A percentile compares a stretch with the other conserved stretches of the same genome.
Evolutionary conservation across 2,797 vertebrate genomes (phyloP).

Genomic region (Oophaga sylvatica): DNA sequence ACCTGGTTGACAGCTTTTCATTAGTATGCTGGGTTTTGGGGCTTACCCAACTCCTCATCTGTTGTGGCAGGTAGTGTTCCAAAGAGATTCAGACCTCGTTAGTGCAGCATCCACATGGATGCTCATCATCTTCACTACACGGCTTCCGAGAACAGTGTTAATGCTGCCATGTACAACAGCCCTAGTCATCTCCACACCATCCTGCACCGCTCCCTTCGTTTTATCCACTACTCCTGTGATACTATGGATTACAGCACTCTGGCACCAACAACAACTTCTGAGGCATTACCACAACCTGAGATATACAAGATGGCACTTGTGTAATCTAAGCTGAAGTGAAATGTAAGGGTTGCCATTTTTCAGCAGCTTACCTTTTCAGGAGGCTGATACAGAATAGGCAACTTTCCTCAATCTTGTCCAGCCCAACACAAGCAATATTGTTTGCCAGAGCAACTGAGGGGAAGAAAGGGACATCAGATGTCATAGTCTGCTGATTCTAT

Average conservation of each 20-base stretch:
- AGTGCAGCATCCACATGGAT: slow-evolving; percentile 83
- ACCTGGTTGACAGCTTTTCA: no score
- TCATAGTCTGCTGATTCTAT: no score
- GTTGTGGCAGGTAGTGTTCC: slow-evolving; percentile 88
- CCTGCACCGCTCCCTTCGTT: slow-evolving; percentile 83
- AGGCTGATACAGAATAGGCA: slow-evolving; percentile 90
- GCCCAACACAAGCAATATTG: slow-evolving; percentile 87
- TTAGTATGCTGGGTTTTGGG: neutral
- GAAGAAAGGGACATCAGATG: neutral
- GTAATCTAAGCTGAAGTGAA: no score
- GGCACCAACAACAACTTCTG: slow-evolving; percentile 81
- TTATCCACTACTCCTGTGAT: slow-evolving; percentile 80
- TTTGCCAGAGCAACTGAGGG: slow-evolving; percentile 86
- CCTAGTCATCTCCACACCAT: slow-evolving; percentile 82
- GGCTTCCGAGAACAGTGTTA: slow-evolving; percentile 84
- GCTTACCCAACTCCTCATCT: slow-evolving; percentile 84
- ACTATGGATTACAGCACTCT: slow-evolving; percentile 79
- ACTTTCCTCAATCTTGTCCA: slow-evolving; percentile 90
- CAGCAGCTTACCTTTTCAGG: slow-evolving; percentile 81
- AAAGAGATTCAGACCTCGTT: slow-evolving; percentile 84
- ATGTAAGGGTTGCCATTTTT: no score
- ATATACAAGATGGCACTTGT: no score
- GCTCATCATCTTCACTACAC: slow-evolving; percentile 79
- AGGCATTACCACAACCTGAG: slow-evolving; percentile 85
- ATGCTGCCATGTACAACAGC: slow-evolving; percentile 82